These are phyloP conservation scores for Rhingia campestris DNA, from an alignment of 2,888 invertebrate genomes.

Conservation along the genomic window DNA sequence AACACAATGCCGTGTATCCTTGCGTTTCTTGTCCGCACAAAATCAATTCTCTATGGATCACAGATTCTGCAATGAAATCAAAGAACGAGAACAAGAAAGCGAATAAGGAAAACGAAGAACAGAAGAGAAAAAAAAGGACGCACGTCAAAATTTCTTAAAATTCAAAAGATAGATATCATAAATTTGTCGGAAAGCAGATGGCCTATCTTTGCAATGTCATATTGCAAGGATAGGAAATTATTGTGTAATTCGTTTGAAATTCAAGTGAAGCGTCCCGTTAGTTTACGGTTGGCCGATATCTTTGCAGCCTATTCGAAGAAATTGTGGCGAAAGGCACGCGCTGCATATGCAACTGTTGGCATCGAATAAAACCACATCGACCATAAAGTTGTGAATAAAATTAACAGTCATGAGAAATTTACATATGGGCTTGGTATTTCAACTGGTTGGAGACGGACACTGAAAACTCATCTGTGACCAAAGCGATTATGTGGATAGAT, in stretches of 20 bases:
- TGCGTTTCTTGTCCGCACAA: neutral
- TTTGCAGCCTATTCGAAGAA: neutral
- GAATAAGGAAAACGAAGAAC: neutral
- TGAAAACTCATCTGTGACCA: slow-evolving; percentile 39
- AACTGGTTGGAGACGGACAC: slow-evolving; percentile 12
- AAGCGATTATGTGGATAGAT: slow-evolving; percentile 24
- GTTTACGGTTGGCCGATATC: slow-evolving; percentile 18
- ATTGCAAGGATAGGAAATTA: slow-evolving; percentile 12
- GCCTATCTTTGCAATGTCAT: slow-evolving; percentile 11
- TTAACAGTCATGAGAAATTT: slow-evolving; percentile 26
- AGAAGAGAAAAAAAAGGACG: neutral
- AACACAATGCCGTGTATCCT: neutral
- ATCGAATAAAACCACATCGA: slow-evolving; percentile 27
- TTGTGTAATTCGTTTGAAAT: slow-evolving; percentile 22
- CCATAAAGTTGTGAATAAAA: slow-evolving; percentile 40
- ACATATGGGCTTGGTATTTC: slow-evolving; percentile 17
- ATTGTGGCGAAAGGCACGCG: slow-evolving; percentile 8
- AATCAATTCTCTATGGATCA: slow-evolving; percentile 6
- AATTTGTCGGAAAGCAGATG: slow-evolving; percentile 10
- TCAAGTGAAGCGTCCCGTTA: slow-evolving; percentile 25
- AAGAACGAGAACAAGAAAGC: neutral
- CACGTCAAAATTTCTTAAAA: slow-evolving; percentile 15
- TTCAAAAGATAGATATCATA: slow-evolving; percentile 14
- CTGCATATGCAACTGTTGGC: neutral
- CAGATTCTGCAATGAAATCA: neutral